phyloP scores from a whole-genome alignment of 2,113 vertebrate species.

The Notechis scutatus region DNA sequence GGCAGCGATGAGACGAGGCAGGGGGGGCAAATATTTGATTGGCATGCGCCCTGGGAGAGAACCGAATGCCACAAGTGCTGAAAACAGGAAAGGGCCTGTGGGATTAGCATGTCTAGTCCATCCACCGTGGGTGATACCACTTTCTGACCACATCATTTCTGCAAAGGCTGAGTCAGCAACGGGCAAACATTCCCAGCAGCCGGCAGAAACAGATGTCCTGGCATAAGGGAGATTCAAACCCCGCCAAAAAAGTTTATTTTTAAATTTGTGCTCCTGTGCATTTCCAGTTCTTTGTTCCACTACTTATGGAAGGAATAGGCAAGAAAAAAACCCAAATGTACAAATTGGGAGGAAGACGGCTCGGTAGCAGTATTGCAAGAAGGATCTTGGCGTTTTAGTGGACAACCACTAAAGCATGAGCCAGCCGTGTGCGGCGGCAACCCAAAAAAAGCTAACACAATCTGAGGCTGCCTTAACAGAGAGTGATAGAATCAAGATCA shows the following conservation, averaged over 20 bases:
- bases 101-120: neutral
- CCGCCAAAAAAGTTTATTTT: no score
- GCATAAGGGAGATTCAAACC: neutral
- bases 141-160: neutral
- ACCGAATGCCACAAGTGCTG: neutral
- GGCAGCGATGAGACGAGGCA: neutral
- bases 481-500: no score
- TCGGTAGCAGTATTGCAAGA: neutral
- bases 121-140: neutral
- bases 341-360: neutral
- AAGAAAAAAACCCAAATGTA: neutral
- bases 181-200: neutral
- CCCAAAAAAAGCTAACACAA: no score
- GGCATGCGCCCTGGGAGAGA: neutral
- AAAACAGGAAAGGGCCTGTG: neutral
- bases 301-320: neutral
- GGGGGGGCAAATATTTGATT: no score
- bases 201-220: neutral
- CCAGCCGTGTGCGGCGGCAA: no score
- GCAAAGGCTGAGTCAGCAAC: neutral
- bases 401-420: no score
- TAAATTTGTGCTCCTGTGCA: no score
- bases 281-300: no score
- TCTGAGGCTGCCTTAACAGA: no score
- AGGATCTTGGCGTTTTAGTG: neutral